Conservation (phyloP, 2,888 invertebrate species). For the Aricia artaxerxes region DNA sequence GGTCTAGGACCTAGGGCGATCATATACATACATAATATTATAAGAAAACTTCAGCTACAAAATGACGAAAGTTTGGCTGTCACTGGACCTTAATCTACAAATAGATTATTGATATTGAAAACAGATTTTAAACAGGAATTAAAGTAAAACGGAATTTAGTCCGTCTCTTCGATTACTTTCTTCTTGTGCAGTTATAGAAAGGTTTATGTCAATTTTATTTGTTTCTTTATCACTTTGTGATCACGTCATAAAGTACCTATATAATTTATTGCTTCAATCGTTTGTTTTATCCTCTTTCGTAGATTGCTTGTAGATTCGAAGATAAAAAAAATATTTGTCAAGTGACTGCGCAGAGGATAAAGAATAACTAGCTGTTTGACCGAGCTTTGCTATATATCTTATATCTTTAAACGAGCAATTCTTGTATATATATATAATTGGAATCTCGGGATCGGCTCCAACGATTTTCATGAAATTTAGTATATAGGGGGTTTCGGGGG, state of each 20-base stretch:
- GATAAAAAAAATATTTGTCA: neutral
- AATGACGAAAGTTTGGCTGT: no score
- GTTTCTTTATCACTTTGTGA: neutral
- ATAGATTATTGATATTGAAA: neutral
- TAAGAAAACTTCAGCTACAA: no score
- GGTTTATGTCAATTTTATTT: neutral
- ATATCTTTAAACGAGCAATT: no score
- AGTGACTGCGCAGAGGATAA: neutral
- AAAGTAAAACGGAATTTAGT: neutral
- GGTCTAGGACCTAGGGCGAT: no score
- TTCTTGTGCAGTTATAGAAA: neutral
- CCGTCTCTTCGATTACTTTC: neutral
- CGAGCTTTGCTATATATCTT: no score
- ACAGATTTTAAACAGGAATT: neutral
- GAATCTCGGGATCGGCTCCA: no score
- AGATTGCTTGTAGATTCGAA: neutral
- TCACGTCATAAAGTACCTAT: neutral
- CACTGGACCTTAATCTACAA: neutral
- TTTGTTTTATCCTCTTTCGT: slow-evolving; percentile 1
- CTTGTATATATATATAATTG: no score
- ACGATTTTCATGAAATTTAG: no score
- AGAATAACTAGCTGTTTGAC: neutral
- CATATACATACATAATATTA: no score
- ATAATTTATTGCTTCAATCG: neutral
- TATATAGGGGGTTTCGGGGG: no score